These are phyloP conservation scores for Eupristina koningsbergeri DNA, from an alignment of 1,140 invertebrate genomes.

Conservation along the genomic window DNA sequence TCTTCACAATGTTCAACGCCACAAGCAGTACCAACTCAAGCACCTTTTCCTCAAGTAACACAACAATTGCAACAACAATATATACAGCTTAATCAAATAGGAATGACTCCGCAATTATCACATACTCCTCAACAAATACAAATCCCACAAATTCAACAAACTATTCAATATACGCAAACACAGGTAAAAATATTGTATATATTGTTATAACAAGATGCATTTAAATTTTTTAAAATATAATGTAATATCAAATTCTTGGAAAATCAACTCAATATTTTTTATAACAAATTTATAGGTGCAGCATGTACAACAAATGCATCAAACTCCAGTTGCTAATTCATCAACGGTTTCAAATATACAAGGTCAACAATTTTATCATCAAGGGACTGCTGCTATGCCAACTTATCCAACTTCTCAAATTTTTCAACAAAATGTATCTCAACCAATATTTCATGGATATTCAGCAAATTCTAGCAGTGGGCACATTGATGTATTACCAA, in stretches of 20 bases:
- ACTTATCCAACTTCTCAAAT: constrained; percentile 58
- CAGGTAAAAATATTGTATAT: constrained; percentile 49
- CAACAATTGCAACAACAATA: constrained; percentile 67
- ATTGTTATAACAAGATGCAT: too few species aligned
- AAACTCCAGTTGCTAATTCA: constrained; percentile 59
- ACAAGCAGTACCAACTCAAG: constrained; percentile 71
- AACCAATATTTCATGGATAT: constrained; percentile 68
- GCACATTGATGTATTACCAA: constrained; percentile 65
- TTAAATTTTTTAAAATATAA: too few species aligned
- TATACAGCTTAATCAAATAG: constrained; percentile 71
- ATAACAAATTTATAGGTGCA: constrained; percentile 48
- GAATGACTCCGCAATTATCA: constrained; percentile 73
- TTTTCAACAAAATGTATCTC: constrained; percentile 67
- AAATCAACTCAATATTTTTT: too few species aligned
- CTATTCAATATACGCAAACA: constrained; percentile 60
- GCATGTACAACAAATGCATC: constrained; percentile 65
- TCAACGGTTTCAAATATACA: constrained; percentile 61
- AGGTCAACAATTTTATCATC: constrained; percentile 66
- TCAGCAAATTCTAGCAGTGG: constrained; percentile 61
- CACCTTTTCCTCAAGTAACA: constrained; percentile 72
- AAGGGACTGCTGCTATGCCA: constrained; percentile 56
- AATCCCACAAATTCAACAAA: constrained; percentile 65
- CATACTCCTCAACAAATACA: constrained; percentile 65
- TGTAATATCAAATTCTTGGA: too few species aligned
- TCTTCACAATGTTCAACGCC: constrained; percentile 77